A percentile compares a stretch with the other conserved stretches of the same genome.
Evolutionary conservation across 2,113 vertebrate genomes (phyloP).

Genomic region (Peromyscus polionotus): DNA sequence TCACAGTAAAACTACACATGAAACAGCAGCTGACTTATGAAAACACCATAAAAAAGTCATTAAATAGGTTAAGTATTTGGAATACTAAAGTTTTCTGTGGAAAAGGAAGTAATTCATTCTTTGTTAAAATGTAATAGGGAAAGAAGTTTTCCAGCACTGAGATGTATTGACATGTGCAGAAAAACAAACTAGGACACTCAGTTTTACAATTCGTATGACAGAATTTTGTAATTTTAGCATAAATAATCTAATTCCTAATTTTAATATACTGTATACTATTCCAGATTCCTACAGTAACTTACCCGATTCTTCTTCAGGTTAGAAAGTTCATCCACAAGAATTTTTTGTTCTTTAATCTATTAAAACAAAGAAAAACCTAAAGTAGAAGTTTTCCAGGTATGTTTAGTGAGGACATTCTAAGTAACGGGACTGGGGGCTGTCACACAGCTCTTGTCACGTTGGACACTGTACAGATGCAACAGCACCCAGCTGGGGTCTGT

Average conservation of each 20-base stretch:
- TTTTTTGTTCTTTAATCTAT: constrained; percentile 96
- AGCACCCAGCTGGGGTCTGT: neutral
- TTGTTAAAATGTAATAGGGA: neutral
- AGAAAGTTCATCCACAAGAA: constrained; percentile 95
- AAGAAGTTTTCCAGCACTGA: constrained; percentile 32
- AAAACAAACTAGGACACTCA: neutral
- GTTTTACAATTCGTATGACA: neutral
- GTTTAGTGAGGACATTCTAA: neutral
- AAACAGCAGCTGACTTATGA: neutral
- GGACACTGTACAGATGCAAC: neutral
- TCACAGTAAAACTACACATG: neutral
- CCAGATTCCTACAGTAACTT: constrained; percentile 81
- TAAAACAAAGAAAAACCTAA: constrained; percentile 72
- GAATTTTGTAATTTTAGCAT: constrained; percentile 3
- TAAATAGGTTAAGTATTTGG: constrained; percentile 23
- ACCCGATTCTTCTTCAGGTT: constrained; percentile 96
- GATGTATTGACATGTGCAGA: neutral
- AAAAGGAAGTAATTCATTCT: constrained; percentile 1
- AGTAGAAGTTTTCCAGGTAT: neutral
- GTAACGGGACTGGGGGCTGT: neutral
- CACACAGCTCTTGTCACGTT: neutral
- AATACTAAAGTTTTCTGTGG: neutral
- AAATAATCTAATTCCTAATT: constrained; percentile 5
- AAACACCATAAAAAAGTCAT: neutral
- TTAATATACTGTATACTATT: constrained; percentile 60